Evolutionary conservation across 2,888 invertebrate species (phyloP), one percentile per base, ranked within the genome.

Genomic region (Malthinus seriepunctatus): DNA sequence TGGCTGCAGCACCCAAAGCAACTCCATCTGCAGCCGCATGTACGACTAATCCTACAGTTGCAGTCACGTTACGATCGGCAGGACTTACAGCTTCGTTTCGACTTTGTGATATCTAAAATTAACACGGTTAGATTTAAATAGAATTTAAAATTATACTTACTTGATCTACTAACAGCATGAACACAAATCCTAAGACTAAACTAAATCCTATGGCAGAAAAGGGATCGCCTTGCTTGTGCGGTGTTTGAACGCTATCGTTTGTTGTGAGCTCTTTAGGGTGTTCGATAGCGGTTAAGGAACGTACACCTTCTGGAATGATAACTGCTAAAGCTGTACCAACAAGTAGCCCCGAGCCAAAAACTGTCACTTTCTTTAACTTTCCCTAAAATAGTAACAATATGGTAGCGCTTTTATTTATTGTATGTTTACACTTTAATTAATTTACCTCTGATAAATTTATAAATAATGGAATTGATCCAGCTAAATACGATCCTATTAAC

Each of bases 11-110:
- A n/a, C 98, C 99, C 10, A 99, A 78, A 0, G 98, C 98, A 8
- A 99, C 89, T 2, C 98, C 98, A 80, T 99, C 98, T 55, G 97
- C 97, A 67, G 98, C 98, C 0, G 99, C 97, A 76, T 99, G 99
- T 0, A 99, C 98, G 0, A 99, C 96, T 3, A 99, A 81, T 0
- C 99, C 99, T 1, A 99, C 82, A 0, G 99, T 99, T 0, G 98
- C 97, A 0, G 97, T 97, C 38, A 95, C 86, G 69, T 91, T 91
- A 68, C 86, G 86, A 69, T 90, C 89, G 0, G 82, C 78, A 0
- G 85, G 84, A 60, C 83, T 84, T 6, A 80, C 80, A 51, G 86
- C 82, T 68, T 88, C 87, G 54, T 81, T 83, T 69, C 80, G 79
- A 63, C 80, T 82, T 45, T 85, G 79, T 15, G 86, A 84, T 52